Percentiles rank a stretch among this genome's conserved stretches.
These are phyloP conservation scores for Lingula anatina DNA, from an alignment of 2,888 invertebrate species.

Conservation along the genomic window DNA sequence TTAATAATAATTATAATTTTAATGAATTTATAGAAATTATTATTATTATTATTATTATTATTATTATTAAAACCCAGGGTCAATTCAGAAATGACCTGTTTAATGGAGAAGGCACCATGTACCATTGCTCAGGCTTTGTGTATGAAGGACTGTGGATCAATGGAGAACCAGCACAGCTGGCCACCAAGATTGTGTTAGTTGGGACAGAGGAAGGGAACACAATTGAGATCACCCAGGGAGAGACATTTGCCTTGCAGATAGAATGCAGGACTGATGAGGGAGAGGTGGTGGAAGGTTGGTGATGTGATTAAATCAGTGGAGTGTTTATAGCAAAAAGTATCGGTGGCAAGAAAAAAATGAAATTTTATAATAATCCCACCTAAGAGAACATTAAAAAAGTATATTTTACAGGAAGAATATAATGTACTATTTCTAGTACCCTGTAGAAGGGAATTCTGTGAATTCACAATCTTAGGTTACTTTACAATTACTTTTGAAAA, in stretches of 20 bases:
- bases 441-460: too few species aligned
- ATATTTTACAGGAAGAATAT: too few species aligned
- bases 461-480: too few species aligned
- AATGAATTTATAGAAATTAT: too few species aligned
- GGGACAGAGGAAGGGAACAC: constrained; percentile 8
- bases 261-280: constrained; percentile 35
- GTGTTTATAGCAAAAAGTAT: not conserved
- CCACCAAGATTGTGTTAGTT: constrained; percentile 32
- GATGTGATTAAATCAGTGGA: not conserved
- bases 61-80: too few species aligned
- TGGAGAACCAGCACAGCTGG: constrained; percentile 34
- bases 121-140: constrained; percentile 42
- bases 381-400: too few species aligned
- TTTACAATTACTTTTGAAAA: not conserved
- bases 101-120: constrained; percentile 42
- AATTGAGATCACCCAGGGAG: constrained; percentile 30
- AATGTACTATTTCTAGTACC: too few species aligned
- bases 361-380: too few species aligned
- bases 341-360: not conserved
- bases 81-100: constrained; percentile 43
- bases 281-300: constrained; percentile 32
- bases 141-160: constrained; percentile 45
- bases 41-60: too few species aligned
- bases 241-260: constrained; percentile 32
- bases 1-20: too few species aligned